Evolutionary conservation across 2,113 vertebrate genomes (phyloP), one percentile per base, ranked within the genome.

Genomic region (Nesogale talazaci): DNA sequence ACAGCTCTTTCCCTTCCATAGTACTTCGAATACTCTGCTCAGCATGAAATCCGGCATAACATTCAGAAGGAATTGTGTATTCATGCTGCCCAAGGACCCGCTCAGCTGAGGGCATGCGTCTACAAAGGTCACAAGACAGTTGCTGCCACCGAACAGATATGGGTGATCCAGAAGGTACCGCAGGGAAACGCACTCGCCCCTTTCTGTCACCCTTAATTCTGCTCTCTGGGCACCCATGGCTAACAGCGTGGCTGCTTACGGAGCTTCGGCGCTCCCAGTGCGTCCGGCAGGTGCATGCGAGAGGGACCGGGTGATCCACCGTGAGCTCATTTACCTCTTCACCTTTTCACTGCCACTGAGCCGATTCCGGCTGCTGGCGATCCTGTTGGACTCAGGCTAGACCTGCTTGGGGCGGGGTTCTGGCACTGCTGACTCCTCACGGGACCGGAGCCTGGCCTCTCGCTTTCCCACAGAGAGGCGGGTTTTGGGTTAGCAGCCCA

Each of bases 61-160:
- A 98, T 99, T 92, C 99, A 99, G 98, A 99, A 99, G 98, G 99
- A 99, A 96, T 98, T 99, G 63, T 99, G 99, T 96, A 97, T 99
- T 93, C 98, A 98, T 19, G 98, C 98, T 94, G 93, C 94, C 1
- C 97, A 97, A 81, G 98, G 98, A 75, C 88, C 94, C 0, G 98
- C 98, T 92, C 98, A 98, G 95, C 98, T 99, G 97, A 98, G 97
- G 0, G 96, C 98, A 17, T 99, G 99, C 97, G 96, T 98, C 95
- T 99, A 98, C 92, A 99, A 98, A 98, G 98, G 99, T 81, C 97
- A 95, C 93, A 97, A 96, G 70, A 99, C 98, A 9, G 90, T 98
- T 59, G 97, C 98, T 1, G 91, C 97, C 85, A 94, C 88, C 67
- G 98, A 99, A 95, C 98, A 99, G 97, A 98, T 98, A 88, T 99